Evolutionary conservation across 2,888 invertebrate genomes (phyloP).

Genomic region (Hirtodrosophila trivittata): DNA sequence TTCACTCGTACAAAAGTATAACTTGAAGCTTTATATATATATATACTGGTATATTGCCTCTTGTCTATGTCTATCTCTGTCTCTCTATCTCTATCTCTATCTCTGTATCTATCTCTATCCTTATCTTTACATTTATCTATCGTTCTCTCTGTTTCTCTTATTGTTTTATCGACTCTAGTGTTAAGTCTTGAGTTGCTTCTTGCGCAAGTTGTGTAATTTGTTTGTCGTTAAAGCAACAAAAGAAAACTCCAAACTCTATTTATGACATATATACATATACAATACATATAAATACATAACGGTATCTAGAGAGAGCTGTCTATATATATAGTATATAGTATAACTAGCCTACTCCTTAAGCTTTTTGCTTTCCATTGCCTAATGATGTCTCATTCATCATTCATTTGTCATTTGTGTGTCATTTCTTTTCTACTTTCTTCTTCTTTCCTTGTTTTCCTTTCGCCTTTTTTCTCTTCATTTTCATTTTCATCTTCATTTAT

Average conservation of each 20-base stretch:
- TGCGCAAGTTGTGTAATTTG: too few species aligned
- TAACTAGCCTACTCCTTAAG: constrained; percentile 27
- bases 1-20: constrained; percentile 10
- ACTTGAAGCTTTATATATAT: constrained; percentile 33
- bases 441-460: constrained; percentile 15
- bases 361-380: constrained; percentile 32
- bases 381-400: constrained; percentile 51
- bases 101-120: not conserved
- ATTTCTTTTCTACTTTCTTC: constrained; percentile 17
- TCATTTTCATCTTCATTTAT: constrained; percentile 17
- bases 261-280: not conserved
- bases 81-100: constrained; percentile 16
- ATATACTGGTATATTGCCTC: constrained; percentile 40
- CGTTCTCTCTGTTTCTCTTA: not conserved
- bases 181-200: too few species aligned
- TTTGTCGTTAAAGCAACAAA: too few species aligned
- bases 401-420: constrained; percentile 44
- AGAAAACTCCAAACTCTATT: too few species aligned
- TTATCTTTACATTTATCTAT: not conserved
- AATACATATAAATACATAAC: constrained; percentile 13
- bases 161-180: too few species aligned
- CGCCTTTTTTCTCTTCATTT: not conserved
- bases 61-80: constrained; percentile 50
- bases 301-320: constrained; percentile 10
- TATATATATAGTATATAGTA: constrained; percentile 6